These are phyloP conservation scores for Eristalis pertinax DNA, from an alignment of 2,888 invertebrate species.

Conservation along the genomic window DNA sequence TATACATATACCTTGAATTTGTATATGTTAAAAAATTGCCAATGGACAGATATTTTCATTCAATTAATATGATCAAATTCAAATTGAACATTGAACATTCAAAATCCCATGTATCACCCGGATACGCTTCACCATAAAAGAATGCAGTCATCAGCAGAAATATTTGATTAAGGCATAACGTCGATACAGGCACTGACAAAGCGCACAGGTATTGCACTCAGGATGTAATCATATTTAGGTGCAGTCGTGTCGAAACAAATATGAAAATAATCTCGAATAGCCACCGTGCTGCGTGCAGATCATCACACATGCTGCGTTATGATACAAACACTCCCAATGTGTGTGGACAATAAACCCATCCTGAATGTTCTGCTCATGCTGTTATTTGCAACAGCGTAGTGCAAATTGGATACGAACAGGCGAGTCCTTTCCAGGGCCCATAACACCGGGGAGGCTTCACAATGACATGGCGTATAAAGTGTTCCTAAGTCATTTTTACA, in stretches of 20 bases:
- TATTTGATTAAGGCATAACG: constrained; percentile 38
- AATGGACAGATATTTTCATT: no score
- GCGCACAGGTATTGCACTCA: constrained; percentile 27
- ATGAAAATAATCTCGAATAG: constrained; percentile 47
- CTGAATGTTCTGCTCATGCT: constrained; percentile 47
- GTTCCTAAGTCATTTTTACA: constrained; percentile 73
- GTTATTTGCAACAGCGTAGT: constrained; percentile 55
- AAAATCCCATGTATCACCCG: not conserved
- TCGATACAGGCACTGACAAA: constrained; percentile 24
- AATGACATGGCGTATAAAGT: constrained; percentile 65
- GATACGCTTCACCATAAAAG: not conserved
- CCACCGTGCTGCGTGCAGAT: constrained; percentile 69
- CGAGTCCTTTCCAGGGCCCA: constrained; percentile 35
- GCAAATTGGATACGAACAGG: constrained; percentile 63
- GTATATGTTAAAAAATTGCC: no score
- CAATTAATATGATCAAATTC: no score
- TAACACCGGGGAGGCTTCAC: constrained; percentile 46
- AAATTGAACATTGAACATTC: not conserved
- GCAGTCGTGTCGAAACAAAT: constrained; percentile 67
- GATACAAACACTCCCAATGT: constrained; percentile 64
- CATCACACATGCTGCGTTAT: constrained; percentile 71
- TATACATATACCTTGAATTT: no score
- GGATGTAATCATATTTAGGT: constrained; percentile 55
- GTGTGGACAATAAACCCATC: constrained; percentile 64
- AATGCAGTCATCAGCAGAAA: constrained; percentile 13